Conservation (phyloP, 2,888 invertebrate species). For the Drosophila anomelani region DNA sequence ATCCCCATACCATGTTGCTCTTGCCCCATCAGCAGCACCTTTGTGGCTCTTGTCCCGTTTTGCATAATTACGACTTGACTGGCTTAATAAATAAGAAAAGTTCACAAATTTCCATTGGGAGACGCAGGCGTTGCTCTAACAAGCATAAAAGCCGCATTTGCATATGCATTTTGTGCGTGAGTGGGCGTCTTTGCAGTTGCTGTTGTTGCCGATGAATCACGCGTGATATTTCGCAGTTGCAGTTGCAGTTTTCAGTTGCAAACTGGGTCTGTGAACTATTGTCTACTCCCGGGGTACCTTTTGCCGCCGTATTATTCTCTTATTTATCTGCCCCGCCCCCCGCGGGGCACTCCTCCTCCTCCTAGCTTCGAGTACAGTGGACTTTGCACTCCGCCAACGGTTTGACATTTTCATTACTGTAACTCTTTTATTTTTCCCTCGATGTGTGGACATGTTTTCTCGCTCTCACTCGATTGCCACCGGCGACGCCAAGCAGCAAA, state of each 20-base stretch:
- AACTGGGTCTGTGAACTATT: conserved; percentile 56
- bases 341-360: background rate
- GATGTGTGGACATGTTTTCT: conserved; percentile 31
- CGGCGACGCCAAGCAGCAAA: conserved; percentile 44
- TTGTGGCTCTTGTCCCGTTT: conserved; percentile 53
- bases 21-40: conserved; percentile 12
- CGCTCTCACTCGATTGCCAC: conserved; percentile 61
- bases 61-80: conserved; percentile 72
- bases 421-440: conserved; percentile 45
- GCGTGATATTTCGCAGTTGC: conserved; percentile 67
- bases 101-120: conserved; percentile 41
- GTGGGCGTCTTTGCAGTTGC: conserved; percentile 60
- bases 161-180: conserved; percentile 56
- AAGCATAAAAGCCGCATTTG: conserved; percentile 58
- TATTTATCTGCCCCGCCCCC: conserved; percentile 18
- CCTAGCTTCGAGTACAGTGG: conserved; percentile 3
- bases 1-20: background rate
- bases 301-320: conserved; percentile 36
- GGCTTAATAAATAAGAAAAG: conserved; percentile 72
- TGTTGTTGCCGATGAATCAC: conserved; percentile 68
- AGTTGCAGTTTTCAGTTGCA: conserved; percentile 46
- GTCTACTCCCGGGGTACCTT: conserved; percentile 18
- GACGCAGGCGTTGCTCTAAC: conserved; percentile 33
- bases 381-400: conserved; percentile 52
- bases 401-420: conserved; percentile 76